Evolutionary conservation across 2,113 vertebrate genomes (phyloP).

Genomic region (Tragulus kanchil): DNA sequence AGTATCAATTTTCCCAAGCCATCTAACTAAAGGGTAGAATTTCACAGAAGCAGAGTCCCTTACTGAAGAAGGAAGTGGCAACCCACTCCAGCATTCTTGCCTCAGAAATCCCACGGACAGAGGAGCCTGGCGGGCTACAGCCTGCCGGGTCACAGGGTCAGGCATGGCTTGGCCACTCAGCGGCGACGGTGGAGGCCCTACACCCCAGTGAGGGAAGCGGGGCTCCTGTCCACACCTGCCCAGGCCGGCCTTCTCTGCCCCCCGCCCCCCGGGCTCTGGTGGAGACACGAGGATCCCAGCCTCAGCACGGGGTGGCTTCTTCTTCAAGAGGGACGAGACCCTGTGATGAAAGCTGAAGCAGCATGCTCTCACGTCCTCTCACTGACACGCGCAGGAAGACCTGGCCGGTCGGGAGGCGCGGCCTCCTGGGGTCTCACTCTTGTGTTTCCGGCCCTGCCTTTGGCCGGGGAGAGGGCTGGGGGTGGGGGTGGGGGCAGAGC

Average conservation of each 20-base stretch:
- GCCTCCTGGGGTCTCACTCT: neutral
- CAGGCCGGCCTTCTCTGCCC: neutral
- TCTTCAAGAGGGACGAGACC: neutral
- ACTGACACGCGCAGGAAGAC: no score
- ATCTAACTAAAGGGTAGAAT: neutral
- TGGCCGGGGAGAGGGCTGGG: neutral
- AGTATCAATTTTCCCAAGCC: neutral
- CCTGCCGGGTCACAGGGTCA: accelerated
- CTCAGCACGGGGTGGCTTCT: neutral
- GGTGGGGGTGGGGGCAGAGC: neutral
- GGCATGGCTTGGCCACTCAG: neutral
- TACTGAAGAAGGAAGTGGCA: neutral
- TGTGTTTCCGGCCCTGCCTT: neutral
- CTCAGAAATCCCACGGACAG: neutral
- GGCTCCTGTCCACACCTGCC: no score
- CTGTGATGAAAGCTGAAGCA: neutral
- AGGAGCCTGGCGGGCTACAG: neutral
- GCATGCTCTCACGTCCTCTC: neutral
- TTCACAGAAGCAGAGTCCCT: neutral
- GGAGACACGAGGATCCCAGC: neutral
- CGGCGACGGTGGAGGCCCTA: neutral
- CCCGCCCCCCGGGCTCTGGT: neutral
- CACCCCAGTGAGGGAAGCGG: neutral
- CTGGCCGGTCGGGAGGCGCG: neutral
- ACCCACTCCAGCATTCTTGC: neutral